These are phyloP conservation scores for Minunthozetes semirufus DNA, from an alignment of 2,888 invertebrate genomes.

Conservation along the genomic window DNA sequence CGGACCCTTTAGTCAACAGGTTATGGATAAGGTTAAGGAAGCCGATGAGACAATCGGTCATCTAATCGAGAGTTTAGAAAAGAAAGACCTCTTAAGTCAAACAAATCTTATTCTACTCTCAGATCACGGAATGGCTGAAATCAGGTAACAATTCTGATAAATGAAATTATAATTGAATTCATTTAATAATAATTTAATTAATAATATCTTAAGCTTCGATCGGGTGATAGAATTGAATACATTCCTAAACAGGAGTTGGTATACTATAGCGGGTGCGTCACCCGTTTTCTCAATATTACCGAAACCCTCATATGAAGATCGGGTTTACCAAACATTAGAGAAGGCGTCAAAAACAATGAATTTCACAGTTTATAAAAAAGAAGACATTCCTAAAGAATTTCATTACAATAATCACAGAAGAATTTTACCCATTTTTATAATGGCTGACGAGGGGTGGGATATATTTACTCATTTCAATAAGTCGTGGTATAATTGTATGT, in stretches of 20 bases:
- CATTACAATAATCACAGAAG: slow-evolving; percentile 47
- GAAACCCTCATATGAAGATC: slow-evolving; percentile 43
- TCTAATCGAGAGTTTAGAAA: slow-evolving; percentile 53
- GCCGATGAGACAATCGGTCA: slow-evolving; percentile 56
- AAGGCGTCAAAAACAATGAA: slow-evolving; percentile 35
- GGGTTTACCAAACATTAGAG: neutral
- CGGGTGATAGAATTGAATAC: slow-evolving; percentile 56
- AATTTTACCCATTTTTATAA: slow-evolving; percentile 46
- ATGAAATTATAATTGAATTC: neutral
- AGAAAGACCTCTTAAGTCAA: slow-evolving; percentile 52
- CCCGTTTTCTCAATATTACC: slow-evolving; percentile 60
- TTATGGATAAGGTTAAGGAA: slow-evolving; percentile 42
- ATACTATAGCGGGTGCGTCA: slow-evolving; percentile 53
- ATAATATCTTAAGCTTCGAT: neutral
- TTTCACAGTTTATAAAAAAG: slow-evolving; percentile 46
- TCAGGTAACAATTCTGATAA: slow-evolving; percentile 46
- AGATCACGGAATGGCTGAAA: slow-evolving; percentile 64
- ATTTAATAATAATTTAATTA: neutral
- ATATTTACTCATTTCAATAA: slow-evolving; percentile 31
- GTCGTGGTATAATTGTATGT: neutral
- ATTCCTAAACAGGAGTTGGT: slow-evolving; percentile 53
- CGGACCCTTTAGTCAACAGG: slow-evolving; percentile 54
- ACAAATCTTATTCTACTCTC: slow-evolving; percentile 63
- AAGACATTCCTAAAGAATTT: slow-evolving; percentile 46
- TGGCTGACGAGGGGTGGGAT: slow-evolving; percentile 45